A percentile compares a stretch with the other conserved stretches of the same genome.
These are phyloP conservation scores for Aphidius colemani DNA, from an alignment of 2,888 invertebrate species.

Conservation along the genomic window DNA sequence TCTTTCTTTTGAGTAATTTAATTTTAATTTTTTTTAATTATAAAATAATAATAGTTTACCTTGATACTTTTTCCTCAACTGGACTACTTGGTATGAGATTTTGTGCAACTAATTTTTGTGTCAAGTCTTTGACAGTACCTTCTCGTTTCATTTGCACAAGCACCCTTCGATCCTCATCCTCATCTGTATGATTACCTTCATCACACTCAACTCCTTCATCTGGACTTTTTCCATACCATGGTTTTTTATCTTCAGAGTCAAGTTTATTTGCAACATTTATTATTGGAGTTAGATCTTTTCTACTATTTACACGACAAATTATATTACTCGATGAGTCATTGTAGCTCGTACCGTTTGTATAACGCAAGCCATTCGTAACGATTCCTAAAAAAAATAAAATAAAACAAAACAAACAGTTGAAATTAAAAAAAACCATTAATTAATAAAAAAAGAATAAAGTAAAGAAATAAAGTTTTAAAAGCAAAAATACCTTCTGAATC, in stretches of 20 bases:
- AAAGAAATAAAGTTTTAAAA: conserved; percentile 15
- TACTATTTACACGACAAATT: conserved; percentile 55
- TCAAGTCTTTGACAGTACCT: conserved; percentile 86
- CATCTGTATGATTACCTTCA: conserved; percentile 61
- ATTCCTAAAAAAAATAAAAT: conserved; percentile 37
- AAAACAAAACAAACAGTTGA: background rate
- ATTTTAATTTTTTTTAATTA: background rate
- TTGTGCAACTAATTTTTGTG: conserved; percentile 81
- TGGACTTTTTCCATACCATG: conserved; percentile 63
- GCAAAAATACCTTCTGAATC: conserved; percentile 50
- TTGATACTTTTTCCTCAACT: conserved; percentile 59
- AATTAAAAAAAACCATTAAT: conserved; percentile 9
- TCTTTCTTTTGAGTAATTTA: background rate
- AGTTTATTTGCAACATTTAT: conserved; percentile 66
- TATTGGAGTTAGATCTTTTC: conserved; percentile 64
- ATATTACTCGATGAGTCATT: conserved; percentile 54
- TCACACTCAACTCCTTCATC: conserved; percentile 67
- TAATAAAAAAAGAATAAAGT: conserved; percentile 2
- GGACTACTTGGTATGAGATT: conserved; percentile 65
- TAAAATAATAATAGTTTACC: conserved; percentile 42
- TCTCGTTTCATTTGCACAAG: conserved; percentile 76
- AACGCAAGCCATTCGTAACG: conserved; percentile 48
- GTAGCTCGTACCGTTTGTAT: conserved; percentile 50
- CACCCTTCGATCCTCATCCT: conserved; percentile 67
- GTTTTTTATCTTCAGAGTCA: conserved; percentile 62